Evolutionary conservation across 2,113 vertebrate genomes (phyloP).

Genomic region (Stercorarius parasiticus): DNA sequence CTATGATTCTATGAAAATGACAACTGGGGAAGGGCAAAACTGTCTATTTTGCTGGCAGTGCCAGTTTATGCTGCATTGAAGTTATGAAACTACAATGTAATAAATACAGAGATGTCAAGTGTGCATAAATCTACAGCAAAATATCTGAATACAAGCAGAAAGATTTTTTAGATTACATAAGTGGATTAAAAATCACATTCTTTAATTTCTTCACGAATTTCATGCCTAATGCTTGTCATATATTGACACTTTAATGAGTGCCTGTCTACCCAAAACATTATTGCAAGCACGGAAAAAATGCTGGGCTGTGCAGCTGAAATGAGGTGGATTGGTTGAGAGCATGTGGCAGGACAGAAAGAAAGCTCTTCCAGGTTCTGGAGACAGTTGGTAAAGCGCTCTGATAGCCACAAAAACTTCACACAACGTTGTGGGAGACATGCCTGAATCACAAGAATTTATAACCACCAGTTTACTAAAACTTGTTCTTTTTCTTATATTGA

Average conservation of each 20-base stretch:
- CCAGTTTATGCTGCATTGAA: background rate
- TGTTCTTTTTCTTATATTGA: background rate
- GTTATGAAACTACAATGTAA: background rate
- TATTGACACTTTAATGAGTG: background rate
- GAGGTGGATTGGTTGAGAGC: background rate
- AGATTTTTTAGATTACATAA: background rate
- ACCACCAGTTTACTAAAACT: background rate
- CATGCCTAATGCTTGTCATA: background rate
- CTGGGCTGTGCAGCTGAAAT: background rate
- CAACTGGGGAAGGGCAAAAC: background rate
- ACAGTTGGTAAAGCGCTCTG: background rate
- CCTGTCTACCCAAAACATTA: constrained; percentile 10
- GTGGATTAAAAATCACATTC: background rate
- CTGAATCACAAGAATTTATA: background rate
- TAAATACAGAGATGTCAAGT: background rate
- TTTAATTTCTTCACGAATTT: background rate
- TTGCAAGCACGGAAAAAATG: background rate
- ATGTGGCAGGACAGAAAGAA: background rate
- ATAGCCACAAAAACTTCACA: background rate
- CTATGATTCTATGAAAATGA: background rate
- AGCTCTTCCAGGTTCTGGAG: background rate
- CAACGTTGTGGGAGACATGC: background rate
- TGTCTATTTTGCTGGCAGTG: background rate
- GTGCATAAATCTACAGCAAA: background rate
- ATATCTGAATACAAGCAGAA: background rate